Conservation (phyloP, 2,888 invertebrate genomes). For the Keiferia lycopersicella region DNA sequence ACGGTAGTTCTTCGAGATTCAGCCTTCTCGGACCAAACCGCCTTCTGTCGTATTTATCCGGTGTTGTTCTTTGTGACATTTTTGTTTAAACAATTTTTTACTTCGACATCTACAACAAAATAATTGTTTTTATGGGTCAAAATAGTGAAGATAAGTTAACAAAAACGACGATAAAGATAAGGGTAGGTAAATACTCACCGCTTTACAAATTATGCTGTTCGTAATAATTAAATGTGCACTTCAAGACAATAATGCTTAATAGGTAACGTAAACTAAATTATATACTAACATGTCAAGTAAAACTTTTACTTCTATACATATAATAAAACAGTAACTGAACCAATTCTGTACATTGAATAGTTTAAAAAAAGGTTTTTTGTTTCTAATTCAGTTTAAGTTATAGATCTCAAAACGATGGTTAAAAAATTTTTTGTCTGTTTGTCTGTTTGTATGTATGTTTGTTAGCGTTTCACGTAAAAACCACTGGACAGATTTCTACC, state of each 20-base stretch:
- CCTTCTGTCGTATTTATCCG: not conserved
- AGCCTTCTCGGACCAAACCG: constrained; percentile 1
- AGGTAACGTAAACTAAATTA: not conserved
- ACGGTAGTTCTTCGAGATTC: not conserved
- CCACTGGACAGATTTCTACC: too few relatives aligned
- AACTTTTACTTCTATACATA: constrained; percentile 35
- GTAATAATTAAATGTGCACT: not conserved
- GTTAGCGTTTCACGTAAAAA: too few relatives aligned
- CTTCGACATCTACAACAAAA: not conserved
- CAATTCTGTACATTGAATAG: too few relatives aligned
- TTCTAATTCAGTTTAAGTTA: too few relatives aligned
- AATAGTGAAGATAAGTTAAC: too few relatives aligned
- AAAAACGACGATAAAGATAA: too few relatives aligned
- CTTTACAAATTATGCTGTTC: not conserved
- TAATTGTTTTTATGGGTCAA: not conserved
- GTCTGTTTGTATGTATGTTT: too few relatives aligned
- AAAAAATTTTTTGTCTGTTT: too few relatives aligned
- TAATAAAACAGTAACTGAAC: too few relatives aligned
- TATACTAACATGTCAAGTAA: constrained; percentile 6
- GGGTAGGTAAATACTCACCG: not conserved
- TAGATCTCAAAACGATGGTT: too few relatives aligned
- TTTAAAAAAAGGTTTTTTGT: too few relatives aligned
- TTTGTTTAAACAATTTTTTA: not conserved
- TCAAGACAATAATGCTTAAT: too few relatives aligned
- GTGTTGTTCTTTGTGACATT: constrained; percentile 2